A percentile compares a stretch with the other conserved stretches of the same genome.
Evolutionary conservation across 2,113 vertebrate species (phyloP).

Genomic region (Gasterosteus nipponicus): DNA sequence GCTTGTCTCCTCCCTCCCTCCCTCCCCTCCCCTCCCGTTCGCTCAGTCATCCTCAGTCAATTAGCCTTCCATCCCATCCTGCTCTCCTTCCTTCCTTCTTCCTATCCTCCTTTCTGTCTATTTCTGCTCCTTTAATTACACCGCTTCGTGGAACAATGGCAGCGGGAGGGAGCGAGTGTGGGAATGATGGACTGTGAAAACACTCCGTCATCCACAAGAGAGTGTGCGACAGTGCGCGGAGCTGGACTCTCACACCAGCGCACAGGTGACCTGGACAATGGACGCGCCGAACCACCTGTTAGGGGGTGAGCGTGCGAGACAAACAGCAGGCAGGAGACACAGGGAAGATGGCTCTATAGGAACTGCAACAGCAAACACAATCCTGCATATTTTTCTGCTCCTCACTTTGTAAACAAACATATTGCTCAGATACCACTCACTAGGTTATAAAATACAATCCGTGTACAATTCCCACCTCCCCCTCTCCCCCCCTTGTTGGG

Average conservation of each 20-base stretch:
- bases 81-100: constrained; percentile 57
- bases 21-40: constrained; percentile 55
- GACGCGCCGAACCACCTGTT: background rate
- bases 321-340: background rate
- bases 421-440: background rate
- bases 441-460: background rate
- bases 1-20: constrained; percentile 62
- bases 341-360: background rate
- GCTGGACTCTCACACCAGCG: constrained; percentile 27
- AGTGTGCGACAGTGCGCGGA: constrained; percentile 36
- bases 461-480: background rate
- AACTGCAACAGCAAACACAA: background rate
- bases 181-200: constrained; percentile 56
- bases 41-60: constrained; percentile 79
- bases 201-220: constrained; percentile 15
- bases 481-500: background rate
- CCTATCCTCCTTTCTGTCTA: constrained; percentile 46
- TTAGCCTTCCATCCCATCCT: constrained; percentile 74
- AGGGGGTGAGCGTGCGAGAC: background rate
- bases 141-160: constrained; percentile 62
- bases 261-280: constrained; percentile 31
- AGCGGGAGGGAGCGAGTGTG: constrained; percentile 44
- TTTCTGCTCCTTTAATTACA: constrained; percentile 72
- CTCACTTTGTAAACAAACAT: background rate
- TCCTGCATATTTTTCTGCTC: background rate